Percentiles rank a stretch among this genome's conserved stretches.
phyloP scores from a whole-genome alignment of 2,888 invertebrate genomes.

The Ectropis crepuscularia region DNA sequence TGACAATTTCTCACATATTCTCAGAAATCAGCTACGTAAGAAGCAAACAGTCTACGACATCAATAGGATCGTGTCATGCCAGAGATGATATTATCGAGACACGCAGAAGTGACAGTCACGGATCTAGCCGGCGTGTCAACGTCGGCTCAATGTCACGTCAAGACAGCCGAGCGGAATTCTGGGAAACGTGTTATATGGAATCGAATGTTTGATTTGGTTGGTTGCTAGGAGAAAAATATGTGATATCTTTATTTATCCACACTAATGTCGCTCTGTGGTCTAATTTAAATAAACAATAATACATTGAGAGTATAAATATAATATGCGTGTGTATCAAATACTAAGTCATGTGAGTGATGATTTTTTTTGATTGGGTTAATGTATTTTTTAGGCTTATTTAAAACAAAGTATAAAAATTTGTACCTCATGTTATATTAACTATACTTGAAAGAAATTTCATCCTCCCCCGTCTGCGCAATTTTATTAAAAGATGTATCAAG shows the following conservation, averaged over 20 bases:
- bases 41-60: conserved; percentile 7
- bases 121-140: conserved; percentile 45
- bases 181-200: conserved; percentile 1
- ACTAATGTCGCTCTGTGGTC: not conserved
- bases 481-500: no score
- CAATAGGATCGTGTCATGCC: conserved; percentile 16
- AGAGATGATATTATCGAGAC: conserved; percentile 45
- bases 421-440: no score
- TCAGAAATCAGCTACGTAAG: not conserved
- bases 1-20: not conserved
- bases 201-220: not conserved
- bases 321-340: no score
- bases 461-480: no score
- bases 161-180: not conserved
- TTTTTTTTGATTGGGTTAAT: no score
- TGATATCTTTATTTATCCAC: not conserved
- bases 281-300: no score
- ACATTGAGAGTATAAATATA: no score
- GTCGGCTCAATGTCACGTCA: conserved; percentile 36
- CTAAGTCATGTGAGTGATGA: no score
- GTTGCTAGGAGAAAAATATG: conserved; percentile 1
- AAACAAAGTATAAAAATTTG: no score
- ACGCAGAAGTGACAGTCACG: conserved; percentile 45
- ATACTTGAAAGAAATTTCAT: no score
- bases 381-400: no score